phyloP scores from a whole-genome alignment of 2,797 vertebrate species.

The Phataginus tricuspis region DNA sequence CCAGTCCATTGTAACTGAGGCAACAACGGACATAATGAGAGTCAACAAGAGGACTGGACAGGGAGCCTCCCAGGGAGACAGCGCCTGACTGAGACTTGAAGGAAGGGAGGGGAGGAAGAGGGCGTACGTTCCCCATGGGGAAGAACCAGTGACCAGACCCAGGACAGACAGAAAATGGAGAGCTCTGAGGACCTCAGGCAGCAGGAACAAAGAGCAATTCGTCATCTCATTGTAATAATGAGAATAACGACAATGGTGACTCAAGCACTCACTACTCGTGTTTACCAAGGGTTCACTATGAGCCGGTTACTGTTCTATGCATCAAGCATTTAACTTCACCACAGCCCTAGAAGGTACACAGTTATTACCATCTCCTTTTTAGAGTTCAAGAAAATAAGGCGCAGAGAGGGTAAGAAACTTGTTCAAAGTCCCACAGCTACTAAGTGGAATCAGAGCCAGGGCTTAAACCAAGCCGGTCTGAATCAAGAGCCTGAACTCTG shows the following conservation, averaged over 20 bases:
- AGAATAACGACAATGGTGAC: not conserved
- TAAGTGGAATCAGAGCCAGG: not conserved
- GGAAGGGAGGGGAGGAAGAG: not conserved
- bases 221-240: not conserved
- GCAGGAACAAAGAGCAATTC: not conserved
- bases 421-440: not conserved
- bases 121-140: not conserved
- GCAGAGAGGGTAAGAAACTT: slow-evolving; percentile 20
- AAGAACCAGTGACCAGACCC: not conserved
- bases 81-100: not conserved
- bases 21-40: not conserved
- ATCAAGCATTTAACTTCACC: not conserved
- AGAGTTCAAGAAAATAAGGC: not conserved
- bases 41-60: not conserved
- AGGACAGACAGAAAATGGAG: not conserved
- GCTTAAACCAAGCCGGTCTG: not conserved
- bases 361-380: not conserved
- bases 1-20: not conserved
- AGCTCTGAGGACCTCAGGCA: not conserved
- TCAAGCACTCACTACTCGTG: not conserved
- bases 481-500: not conserved
- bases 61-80: not conserved
- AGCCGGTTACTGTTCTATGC: not conserved
- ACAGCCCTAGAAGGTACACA: not conserved
- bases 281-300: not conserved